Conservation (phyloP, 2,113 vertebrate species). For the Seriola dumerili region DNA sequence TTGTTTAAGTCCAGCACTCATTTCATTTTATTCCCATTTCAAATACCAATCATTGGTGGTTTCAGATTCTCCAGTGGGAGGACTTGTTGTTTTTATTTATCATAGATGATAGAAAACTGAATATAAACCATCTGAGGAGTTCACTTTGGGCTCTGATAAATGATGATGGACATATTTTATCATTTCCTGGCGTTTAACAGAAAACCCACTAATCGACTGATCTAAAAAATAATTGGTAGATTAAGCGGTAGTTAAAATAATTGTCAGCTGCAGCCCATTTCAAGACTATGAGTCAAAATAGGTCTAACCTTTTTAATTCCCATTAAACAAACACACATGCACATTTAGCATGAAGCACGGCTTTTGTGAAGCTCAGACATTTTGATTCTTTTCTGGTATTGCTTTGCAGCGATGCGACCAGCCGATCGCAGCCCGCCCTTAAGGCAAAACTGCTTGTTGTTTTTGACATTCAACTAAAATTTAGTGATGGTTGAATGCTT, state of each 20-base stretch:
- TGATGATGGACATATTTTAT: neutral
- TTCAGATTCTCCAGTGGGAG: neutral
- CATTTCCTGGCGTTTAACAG: neutral
- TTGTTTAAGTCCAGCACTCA: neutral
- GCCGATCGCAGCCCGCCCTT: neutral
- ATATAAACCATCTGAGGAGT: neutral
- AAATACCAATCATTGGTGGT: neutral
- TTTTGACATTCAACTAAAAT: conserved; percentile 15
- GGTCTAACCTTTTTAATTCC: neutral
- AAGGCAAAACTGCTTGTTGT: conserved; percentile 24
- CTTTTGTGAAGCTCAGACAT: neutral
- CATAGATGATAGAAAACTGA: neutral
- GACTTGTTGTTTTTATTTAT: neutral
- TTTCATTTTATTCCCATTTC: neutral
- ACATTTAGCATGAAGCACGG: neutral
- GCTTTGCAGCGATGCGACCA: conserved; percentile 2
- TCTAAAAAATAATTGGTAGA: neutral
- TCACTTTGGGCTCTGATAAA: neutral
- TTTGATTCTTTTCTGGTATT: neutral
- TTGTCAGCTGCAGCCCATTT: neutral
- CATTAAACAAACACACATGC: neutral
- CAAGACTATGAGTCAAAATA: neutral
- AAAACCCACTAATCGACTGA: neutral
- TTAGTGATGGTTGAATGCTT: conserved; percentile 22
- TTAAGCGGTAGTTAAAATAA: neutral